Percentiles rank a stretch among this genome's conserved stretches.
phyloP scores from a whole-genome alignment of 2,888 invertebrate genomes.

The Branchipolynoe longqiensis region DNA sequence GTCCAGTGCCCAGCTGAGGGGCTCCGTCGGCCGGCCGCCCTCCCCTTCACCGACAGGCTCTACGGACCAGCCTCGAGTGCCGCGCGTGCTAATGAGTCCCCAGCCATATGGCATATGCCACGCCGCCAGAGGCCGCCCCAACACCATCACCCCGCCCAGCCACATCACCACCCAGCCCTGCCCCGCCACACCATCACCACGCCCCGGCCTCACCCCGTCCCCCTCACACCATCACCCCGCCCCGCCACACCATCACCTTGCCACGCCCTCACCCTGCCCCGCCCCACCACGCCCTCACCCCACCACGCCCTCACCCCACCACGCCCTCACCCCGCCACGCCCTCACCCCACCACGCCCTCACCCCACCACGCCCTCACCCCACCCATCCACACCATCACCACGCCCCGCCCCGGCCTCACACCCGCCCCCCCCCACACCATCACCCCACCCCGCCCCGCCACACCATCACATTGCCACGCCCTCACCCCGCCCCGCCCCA shows the following conservation, averaged over 20 bases:
- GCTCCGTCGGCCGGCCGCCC: not conserved
- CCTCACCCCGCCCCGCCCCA: not conserved
- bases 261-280: not conserved
- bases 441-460: not conserved
- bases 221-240: not conserved
- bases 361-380: no score
- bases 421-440: no score
- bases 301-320: not conserved
- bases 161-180: no score
- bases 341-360: not conserved
- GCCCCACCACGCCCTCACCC: not conserved
- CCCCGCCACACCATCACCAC: not conserved
- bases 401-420: not conserved
- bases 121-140: not conserved
- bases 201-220: not conserved
- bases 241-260: no score
- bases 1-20: not conserved
- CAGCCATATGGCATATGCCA: constrained; percentile 49
- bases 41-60: not conserved
- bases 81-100: not conserved
- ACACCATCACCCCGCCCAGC: not conserved
- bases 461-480: not conserved
- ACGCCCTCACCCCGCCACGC: not conserved
- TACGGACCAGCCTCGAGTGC: constrained; percentile 20
- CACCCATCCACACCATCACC: no score